phyloP scores from a whole-genome alignment of 1,140 invertebrate genomes.

The Heliconius himera region DNA sequence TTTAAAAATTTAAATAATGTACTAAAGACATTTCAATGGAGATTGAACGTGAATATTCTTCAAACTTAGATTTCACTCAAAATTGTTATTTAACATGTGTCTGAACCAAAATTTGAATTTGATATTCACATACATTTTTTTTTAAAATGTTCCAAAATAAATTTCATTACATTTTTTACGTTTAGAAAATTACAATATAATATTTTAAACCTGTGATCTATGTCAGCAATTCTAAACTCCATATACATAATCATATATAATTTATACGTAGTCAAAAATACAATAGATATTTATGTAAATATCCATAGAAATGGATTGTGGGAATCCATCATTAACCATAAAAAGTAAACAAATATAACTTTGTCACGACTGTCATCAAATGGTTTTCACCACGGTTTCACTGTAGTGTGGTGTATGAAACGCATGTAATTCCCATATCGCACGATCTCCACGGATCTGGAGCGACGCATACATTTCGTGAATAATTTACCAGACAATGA shows the following conservation, averaged over 20 bases:
- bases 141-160: no score
- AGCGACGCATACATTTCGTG: slow-evolving; percentile 72
- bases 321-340: slow-evolving; percentile 48
- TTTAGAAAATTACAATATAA: not conserved
- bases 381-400: slow-evolving; percentile 45
- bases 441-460: slow-evolving; percentile 65
- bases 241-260: slow-evolving; percentile 1
- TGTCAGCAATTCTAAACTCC: not conserved
- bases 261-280: slow-evolving; percentile 11
- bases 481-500: slow-evolving; percentile 76
- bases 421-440: slow-evolving; percentile 69
- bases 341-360: slow-evolving; percentile 45
- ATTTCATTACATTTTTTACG: not conserved
- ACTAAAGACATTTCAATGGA: not conserved
- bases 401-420: slow-evolving; percentile 69
- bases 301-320: slow-evolving; percentile 18
- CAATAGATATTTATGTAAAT: slow-evolving; percentile 24
- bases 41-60: not conserved
- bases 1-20: slow-evolving; percentile 20
- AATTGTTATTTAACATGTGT: no score
- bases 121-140: not conserved
- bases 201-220: not conserved
- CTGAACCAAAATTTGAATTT: not conserved
- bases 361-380: slow-evolving; percentile 75
- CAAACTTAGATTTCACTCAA: not conserved